Base-by-base conservation (phyloP, 2,888 invertebrate genomes). In the Agriopis marginaria region DNA sequence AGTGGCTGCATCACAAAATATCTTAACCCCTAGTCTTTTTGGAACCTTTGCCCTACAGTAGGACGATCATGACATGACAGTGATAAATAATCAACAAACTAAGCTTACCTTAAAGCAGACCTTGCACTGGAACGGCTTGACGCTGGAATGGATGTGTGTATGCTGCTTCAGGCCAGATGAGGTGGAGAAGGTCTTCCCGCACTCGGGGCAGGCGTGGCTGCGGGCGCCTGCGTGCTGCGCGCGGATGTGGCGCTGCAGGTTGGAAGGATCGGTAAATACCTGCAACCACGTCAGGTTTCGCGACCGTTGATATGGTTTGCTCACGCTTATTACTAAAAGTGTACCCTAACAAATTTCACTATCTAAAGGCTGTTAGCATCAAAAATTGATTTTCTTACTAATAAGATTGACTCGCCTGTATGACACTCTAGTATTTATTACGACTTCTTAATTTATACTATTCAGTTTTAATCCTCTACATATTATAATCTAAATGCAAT, bases 91-190 rank as follows among this genome's bases (percentile, higher is more conserved):
- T 49, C 55, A 56, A 3, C n/a, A 49, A 63, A 60, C n/a, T 40
- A 40, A 5, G 51, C 91, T 88, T 79, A 96, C 96, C 95, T 99
- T 99, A 87, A 97, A 97, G 95, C 99, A 99, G 77, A 99, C 98
- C 88, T 98, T 98, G 93, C 98, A 99, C 95, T 97, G 97, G 94
- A 99, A 99, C 5, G 99, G 99, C 91, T 99, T 99, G 78, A 99
- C 97, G 86, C 98, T 98, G 85, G 98, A 98, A 95, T 99, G 99
- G 82, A 99, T 99, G 94, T 99, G 99, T 45, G 99, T 98, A 94
- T 99, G 99, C 90, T 99, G 99, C 91, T 99, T 99, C 66, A 99
- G 96, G 50, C 99, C 99, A 76, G 99, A 99, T 71, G 98, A 98
- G 50, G 99, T 99, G 59, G 98, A 98, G 93, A 99, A 99, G 72